Conservation (phyloP, 30 jellyfish, hydroid and myxozoan genomes). For the Aurelia coerulea region DNA sequence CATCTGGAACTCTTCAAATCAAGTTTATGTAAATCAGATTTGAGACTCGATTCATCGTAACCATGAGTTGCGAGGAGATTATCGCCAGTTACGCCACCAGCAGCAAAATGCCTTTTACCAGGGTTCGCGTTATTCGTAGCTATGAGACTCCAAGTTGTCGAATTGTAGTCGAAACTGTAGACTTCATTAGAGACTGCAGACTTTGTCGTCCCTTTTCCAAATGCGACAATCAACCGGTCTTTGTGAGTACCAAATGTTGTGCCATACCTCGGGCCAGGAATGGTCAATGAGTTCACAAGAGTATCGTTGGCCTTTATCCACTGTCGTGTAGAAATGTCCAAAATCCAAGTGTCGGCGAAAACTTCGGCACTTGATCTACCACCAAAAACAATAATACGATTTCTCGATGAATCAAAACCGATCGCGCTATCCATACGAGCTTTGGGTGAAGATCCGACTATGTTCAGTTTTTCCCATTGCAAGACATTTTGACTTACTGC, state of each 20-base stretch:
- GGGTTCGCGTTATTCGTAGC: conserved; percentile 35
- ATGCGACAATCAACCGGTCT: conserved; percentile 25
- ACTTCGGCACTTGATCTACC: conserved; percentile 36
- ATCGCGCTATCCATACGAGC: conserved; percentile 66
- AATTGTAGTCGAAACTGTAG: conserved; percentile 42
- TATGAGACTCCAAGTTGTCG: conserved; percentile 46
- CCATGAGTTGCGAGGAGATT: conserved; percentile 65
- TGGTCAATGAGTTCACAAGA: background rate
- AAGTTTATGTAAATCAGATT: conserved; percentile 40
- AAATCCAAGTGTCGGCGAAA: conserved; percentile 69
- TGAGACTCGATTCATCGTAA: conserved; percentile 33
- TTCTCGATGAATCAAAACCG: conserved; percentile 45
- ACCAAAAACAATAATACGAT: conserved; percentile 52
- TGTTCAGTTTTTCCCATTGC: conserved; percentile 51
- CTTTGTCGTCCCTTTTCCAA: conserved; percentile 34
- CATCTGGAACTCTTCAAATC: conserved; percentile 26
- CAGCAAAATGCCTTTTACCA: conserved; percentile 26
- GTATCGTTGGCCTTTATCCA: conserved; percentile 49
- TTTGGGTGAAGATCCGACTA: conserved; percentile 43
- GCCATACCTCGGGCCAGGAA: conserved; percentile 59
- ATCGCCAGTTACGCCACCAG: conserved; percentile 52
- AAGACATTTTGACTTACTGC: background rate
- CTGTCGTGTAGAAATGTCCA: conserved; percentile 10
- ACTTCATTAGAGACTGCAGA: conserved; percentile 23
- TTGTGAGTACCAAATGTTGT: conserved; percentile 34